Evolutionary conservation across 2,888 invertebrate species (phyloP).

Genomic region (Scaptomyza parva): DNA sequence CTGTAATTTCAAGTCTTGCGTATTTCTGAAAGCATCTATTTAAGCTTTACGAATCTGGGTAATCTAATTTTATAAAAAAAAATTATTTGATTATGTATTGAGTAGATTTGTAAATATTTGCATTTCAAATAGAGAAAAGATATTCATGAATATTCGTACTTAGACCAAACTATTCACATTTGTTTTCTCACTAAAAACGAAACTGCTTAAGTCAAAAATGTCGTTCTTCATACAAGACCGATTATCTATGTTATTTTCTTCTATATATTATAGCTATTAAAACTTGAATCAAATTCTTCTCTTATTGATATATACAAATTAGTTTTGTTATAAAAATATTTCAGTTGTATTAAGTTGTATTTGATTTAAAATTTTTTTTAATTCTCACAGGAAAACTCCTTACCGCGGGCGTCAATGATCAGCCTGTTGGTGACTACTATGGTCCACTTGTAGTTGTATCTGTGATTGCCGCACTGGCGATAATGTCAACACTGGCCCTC

Average conservation of each 20-base stretch:
- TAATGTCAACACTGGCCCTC: slow-evolving; percentile 92
- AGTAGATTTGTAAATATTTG: too few relatives aligned
- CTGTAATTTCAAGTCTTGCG: slow-evolving; percentile 69
- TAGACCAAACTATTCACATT: neutral
- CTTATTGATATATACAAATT: too few relatives aligned
- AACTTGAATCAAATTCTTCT: too few relatives aligned
- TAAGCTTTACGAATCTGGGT: slow-evolving; percentile 77
- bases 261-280: too few relatives aligned
- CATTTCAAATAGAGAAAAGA: too few relatives aligned
- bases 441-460: slow-evolving; percentile 95
- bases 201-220: neutral
- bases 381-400: slow-evolving; percentile 86
- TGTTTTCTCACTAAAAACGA: neutral
- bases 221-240: neutral
- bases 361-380: too few relatives aligned
- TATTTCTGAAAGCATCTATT: slow-evolving; percentile 71
- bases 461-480: slow-evolving; percentile 93
- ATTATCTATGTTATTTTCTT: too few relatives aligned
- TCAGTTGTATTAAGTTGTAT: too few relatives aligned
- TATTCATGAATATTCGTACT: neutral
- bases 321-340: too few relatives aligned
- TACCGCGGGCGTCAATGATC: slow-evolving; percentile 82
- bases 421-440: slow-evolving; percentile 90
- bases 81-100: neutral
- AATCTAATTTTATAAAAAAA: slow-evolving; percentile 38